Evolutionary conservation across 2,888 invertebrate genomes (phyloP), one percentile per base, ranked within the genome.

Genomic region (Thereva unica): DNA sequence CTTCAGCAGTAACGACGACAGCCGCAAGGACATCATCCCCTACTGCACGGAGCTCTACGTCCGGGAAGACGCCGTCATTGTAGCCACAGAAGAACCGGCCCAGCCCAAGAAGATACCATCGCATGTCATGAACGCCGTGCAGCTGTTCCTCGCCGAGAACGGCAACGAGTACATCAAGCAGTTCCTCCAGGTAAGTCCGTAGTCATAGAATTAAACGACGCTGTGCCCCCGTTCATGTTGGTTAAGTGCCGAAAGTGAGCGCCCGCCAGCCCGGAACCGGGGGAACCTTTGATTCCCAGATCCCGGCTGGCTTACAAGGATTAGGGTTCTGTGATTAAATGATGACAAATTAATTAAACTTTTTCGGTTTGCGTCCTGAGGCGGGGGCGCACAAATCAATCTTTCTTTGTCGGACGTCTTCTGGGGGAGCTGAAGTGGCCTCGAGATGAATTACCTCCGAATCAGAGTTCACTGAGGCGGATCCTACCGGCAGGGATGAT

Each of bases 151-250:
- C 57, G 76, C 85, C 72, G 86, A 87, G 71, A 87, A 88, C 75
- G 87, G 87, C 44, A 85, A 87, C 68, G 85, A 86, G 70, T 87
- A 86, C 75, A 85, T 88, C 70, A 82, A 85, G 49, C 86, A 87
- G 78, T 86, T 87, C 74, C 84, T 87, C 76, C 87, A 88, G 87
- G 88, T 87, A 78, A 72, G 52, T 55, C 10, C 35, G 37, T 37
- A 35, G 57, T 23, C 2, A 23, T 23, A 23, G 23, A 23, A 59
- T 59, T 8, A 52, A 65, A 53, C 10, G 40, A 34, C n/a, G 5
- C 38, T 2, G 9, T 50, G 12, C 34, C 34, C 7, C 5, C 34
- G 23, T 50, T 50, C 7, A 23, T 6, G 38, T 53, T 35, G 9
- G 49, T n/a, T 5, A 9, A 45, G 49, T 49, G 10, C 37, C 12